phyloP scores from a whole-genome alignment of 2,113 vertebrate species.

The Cranoglanis bouderius region DNA sequence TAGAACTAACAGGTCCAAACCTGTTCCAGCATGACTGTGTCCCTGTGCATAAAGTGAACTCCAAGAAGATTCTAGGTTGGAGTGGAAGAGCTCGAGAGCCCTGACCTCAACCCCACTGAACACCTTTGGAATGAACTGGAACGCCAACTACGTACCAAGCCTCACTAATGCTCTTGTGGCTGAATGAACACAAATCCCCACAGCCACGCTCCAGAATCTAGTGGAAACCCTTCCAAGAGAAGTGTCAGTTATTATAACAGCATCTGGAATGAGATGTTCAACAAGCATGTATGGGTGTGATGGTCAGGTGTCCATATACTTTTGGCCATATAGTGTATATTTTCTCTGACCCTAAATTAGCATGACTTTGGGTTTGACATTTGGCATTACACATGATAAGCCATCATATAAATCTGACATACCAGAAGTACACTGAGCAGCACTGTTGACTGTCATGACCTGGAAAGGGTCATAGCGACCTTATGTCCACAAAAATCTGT shows the following conservation, averaged over 20 bases:
- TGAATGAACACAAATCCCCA: neutral
- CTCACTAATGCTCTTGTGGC: neutral
- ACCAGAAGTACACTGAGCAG: neutral
- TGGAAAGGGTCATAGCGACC: neutral
- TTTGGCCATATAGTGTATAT: neutral
- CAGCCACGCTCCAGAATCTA: neutral
- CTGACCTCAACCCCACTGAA: neutral
- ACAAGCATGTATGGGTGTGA: neutral
- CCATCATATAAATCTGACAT: neutral
- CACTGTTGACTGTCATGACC: neutral
- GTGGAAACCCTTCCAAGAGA: neutral
- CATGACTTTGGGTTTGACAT: neutral
- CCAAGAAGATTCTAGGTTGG: neutral
- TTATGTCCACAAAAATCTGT: neutral
- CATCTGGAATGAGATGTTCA: neutral
- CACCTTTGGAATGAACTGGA: neutral
- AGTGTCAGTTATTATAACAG: neutral
- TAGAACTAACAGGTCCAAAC: neutral
- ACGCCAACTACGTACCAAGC: neutral
- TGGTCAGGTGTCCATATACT: neutral
- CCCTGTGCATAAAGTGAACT: neutral
- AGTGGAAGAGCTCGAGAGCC: neutral
- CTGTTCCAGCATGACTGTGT: neutral
- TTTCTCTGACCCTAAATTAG: neutral
- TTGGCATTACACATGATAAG: neutral